Percentiles rank a stretch among this genome's conserved stretches.
Conservation (phyloP, 92 coral and sea anemone species). For the Zoanthus sociatus region DNA sequence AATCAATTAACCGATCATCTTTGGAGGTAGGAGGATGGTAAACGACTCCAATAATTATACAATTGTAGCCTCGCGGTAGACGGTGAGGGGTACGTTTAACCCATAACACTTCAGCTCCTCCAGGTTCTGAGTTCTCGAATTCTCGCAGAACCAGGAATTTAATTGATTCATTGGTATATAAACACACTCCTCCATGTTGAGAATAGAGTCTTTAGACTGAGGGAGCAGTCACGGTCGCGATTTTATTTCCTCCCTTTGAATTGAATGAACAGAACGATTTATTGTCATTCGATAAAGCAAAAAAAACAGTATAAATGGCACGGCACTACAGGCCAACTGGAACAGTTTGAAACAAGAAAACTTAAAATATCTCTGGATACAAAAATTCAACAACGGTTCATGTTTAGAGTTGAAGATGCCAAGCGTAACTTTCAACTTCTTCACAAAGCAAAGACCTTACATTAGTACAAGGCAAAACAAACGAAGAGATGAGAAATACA, state of each 20-base stretch:
- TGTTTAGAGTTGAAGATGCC: constrained; percentile 50
- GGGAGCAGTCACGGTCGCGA: too few species aligned
- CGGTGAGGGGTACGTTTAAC: too few species aligned
- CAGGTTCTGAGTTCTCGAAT: too few species aligned
- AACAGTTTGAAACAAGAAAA: constrained; percentile 26
- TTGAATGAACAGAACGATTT: constrained; percentile 33
- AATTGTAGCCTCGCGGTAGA: too few species aligned
- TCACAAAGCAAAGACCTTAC: constrained; percentile 35
- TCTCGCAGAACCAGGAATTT: too few species aligned
- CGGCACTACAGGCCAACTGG: constrained; percentile 27
- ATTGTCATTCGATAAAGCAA: constrained; percentile 26
- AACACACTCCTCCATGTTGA: too few species aligned
- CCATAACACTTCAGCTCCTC: too few species aligned
- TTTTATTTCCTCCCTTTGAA: not conserved
- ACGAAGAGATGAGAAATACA: constrained; percentile 31
- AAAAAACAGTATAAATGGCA: constrained; percentile 48
- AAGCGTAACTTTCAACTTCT: constrained; percentile 56
- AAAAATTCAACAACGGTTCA: constrained; percentile 40
- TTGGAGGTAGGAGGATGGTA: too few species aligned
- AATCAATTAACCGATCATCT: too few species aligned
- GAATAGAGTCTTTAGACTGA: too few species aligned
- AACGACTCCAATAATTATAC: too few species aligned
- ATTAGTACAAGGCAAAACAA: constrained; percentile 54
- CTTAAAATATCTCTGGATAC: constrained; percentile 40
- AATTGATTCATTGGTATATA: too few species aligned